Evolutionary conservation across 1,140 invertebrate genomes (phyloP), one percentile per base, ranked within the genome.

Genomic region (Babylonia areolata): DNA sequence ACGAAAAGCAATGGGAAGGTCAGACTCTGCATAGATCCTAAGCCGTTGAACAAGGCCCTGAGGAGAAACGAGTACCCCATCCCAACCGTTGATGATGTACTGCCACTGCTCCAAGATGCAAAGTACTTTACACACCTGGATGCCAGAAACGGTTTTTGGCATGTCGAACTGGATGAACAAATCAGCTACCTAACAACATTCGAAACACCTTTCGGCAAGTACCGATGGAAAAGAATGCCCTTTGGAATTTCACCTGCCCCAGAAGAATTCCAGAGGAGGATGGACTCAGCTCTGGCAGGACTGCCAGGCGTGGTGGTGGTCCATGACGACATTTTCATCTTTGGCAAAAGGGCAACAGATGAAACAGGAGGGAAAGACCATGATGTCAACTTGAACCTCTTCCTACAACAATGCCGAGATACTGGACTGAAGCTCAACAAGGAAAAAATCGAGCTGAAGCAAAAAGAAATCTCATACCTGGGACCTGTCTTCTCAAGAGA

Each of bases 161-260:
- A 78, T 28, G 75, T 78, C n/a, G 40, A 17, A 39, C 33, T 78
- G 20, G 75, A 78, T 28, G 31, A 78, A 39, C 11, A 37, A 0
- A 39, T 11, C 5, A 39, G 35, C 20, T 39, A 78, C 20, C 75
- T 39, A 31, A 78, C 75, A 28, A 78, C 75, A 6, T 78, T 78
- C 1, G 35, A 78, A 31, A 78, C 1, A 46, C 92, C 89, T 20
- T 92, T 91, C 90, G 93, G 94, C 17, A 85, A 90, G 58, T 95
- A 92, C 84, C 85, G 90, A 40, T 95, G 88, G 58, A 37, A 87
- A 0, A 71, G 93, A 75, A 86, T 94, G 79, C 93, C 94, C 17
- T 93, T 93, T 88, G 93, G 94, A n/a, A 85, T 89, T 20, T 85
- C 42, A 28, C 85, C 86, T 33, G 87, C 87, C 33, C 35, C 35